Evolutionary conservation across 2,888 invertebrate species (phyloP).

Genomic region (Melolontha melolontha): DNA sequence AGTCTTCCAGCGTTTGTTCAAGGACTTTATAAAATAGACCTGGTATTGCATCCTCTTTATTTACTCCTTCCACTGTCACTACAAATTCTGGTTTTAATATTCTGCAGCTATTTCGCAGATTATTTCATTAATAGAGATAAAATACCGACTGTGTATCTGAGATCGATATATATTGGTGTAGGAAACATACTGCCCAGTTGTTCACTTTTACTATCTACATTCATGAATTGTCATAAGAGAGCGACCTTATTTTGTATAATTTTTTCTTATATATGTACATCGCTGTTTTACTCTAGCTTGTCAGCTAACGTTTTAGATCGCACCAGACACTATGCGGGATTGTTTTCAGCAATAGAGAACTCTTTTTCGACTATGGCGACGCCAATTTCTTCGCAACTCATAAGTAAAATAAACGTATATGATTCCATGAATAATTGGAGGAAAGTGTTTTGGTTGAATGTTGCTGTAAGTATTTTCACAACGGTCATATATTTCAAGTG

Average conservation of each 20-base stretch:
- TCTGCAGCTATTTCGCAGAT: not conserved
- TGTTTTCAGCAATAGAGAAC: not conserved
- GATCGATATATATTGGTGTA: constrained; percentile 14
- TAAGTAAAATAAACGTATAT: not conserved
- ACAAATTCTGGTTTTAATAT: not conserved
- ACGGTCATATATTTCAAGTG: constrained; percentile 19
- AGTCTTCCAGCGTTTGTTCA: not conserved
- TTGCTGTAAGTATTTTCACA: constrained; percentile 6
- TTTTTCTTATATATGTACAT: not conserved
- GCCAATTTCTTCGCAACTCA: not conserved
- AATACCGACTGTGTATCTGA: not conserved
- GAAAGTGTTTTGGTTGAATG: constrained; percentile 13
- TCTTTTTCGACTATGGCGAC: not conserved
- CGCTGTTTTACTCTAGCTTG: not conserved
- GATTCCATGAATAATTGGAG: not conserved
- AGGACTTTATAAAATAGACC: not conserved
- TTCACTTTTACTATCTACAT: not conserved
- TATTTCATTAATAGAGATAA: not conserved
- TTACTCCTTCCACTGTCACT: not conserved
- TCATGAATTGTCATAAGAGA: not conserved
- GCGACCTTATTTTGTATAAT: not conserved
- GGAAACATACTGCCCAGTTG: not conserved
- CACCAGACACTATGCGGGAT: constrained; percentile 30
- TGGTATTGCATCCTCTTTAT: not conserved
- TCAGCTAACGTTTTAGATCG: constrained; percentile 11